Base-by-base conservation (phyloP, 2,113 vertebrate genomes). In the Camelus dromedarius region DNA sequence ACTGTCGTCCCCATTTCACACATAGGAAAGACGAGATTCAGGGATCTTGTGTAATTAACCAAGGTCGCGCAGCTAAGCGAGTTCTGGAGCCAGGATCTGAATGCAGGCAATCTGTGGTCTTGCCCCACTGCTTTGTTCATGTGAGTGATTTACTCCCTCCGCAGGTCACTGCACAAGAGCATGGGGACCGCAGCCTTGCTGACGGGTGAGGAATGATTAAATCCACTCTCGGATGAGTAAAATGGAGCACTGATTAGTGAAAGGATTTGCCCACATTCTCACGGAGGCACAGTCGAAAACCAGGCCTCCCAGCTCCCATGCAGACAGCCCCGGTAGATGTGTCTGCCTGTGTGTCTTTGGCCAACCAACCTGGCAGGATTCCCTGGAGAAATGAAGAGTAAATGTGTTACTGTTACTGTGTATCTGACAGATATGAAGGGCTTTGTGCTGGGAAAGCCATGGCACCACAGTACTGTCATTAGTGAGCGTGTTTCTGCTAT, bases 81-180 rank as follows among this genome's bases (percentile, higher is more conserved):
- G 32, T 24, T 35, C 38, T 20, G 3, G 50, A 38, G 72, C 22
- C 10, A 32, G 70, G 24, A 8, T 26, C 50, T 46, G 77, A 42
- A 42, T 10, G 3, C 16, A 6, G 19, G 38, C 69, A 12, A 3
- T 54, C 48, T 13, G 8, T n/a, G 30, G 11, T 35, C 48, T n/a
- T 42, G 6, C 13, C 20, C 30, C 8, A 8, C 9, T 1, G 1
- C 30, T 19, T 0, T 16, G 46, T 46, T 48, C 22, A 0, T 13
- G 18, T 6, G 35, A n/a, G 8, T 3, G 5, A 13, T 15, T 35
- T n/a, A 1, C 15, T n/a, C 52, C 15, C 28, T 2, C 66, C 0
- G 0, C 28, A 69, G 52, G 38, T 6, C 75, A 3, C 9, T 1
- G 4, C 32, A 20, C 13, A 15, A 67, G 69, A 54, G 3, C 20